Conservation (phyloP, 1,140 invertebrate species). For the Zaprionus ornatus region DNA sequence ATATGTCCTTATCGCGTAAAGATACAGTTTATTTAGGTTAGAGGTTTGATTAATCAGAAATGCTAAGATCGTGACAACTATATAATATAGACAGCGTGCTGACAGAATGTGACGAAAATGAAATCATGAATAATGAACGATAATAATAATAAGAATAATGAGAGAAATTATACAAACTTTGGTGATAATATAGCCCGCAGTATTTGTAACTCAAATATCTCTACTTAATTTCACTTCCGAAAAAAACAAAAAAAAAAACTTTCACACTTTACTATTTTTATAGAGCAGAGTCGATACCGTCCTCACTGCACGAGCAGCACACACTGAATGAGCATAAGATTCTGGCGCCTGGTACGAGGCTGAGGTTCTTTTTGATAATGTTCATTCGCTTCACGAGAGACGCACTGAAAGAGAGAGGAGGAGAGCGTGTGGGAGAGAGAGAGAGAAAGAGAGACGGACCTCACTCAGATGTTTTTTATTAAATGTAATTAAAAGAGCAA, state of each 20-base stretch:
- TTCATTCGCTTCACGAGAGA: neutral
- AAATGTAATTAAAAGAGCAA: constrained; percentile 63
- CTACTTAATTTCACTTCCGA: neutral
- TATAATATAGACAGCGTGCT: constrained; percentile 5
- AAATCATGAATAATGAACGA: neutral
- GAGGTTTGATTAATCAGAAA: constrained; percentile 69
- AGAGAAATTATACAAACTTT: neutral
- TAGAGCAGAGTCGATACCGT: constrained; percentile 36
- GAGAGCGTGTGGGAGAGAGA: constrained; percentile 7
- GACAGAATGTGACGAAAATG: neutral
- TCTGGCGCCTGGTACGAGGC: constrained; percentile 39
- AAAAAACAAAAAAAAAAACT: too few species aligned
- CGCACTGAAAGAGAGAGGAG: neutral
- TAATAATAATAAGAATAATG: neutral
- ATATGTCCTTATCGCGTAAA: constrained; percentile 42
- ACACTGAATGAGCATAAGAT: constrained; percentile 54
- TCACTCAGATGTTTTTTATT: constrained; percentile 61
- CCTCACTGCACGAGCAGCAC: constrained; percentile 64
- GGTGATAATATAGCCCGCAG: neutral
- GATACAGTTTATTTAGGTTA: constrained; percentile 48
- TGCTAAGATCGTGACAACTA: constrained; percentile 15
- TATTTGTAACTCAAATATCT: neutral
- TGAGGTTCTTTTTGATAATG: constrained; percentile 30
- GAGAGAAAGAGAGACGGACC: constrained; percentile 4
- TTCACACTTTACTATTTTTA: neutral